Conservation (phyloP, 2,888 invertebrate genomes). For the Limnephilus marmoratus region DNA sequence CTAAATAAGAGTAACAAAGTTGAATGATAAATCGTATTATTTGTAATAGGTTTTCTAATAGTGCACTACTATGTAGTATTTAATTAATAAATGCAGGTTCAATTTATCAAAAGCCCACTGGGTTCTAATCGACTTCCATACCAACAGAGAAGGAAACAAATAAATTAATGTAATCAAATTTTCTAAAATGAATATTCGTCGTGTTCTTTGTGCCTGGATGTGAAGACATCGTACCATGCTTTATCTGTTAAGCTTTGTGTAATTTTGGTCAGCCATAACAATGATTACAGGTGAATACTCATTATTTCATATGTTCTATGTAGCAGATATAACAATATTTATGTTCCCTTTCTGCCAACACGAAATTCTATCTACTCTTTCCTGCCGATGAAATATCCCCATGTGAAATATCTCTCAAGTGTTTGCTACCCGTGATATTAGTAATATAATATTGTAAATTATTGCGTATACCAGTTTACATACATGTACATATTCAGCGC, state of each 20-base stretch:
- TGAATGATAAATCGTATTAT: too few species aligned
- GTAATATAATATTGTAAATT: too few species aligned
- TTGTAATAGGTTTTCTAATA: background rate
- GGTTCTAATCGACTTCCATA: too few species aligned
- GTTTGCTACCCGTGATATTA: background rate
- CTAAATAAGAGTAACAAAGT: too few species aligned
- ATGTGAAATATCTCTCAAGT: background rate
- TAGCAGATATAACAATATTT: background rate
- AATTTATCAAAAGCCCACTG: background rate
- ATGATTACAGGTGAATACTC: background rate
- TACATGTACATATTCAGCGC: background rate
- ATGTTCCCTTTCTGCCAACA: background rate
- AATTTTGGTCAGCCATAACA: background rate
- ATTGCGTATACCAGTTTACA: background rate
- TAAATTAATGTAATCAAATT: too few species aligned
- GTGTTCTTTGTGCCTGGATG: background rate
- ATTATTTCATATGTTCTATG: background rate
- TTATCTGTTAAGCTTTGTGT: background rate
- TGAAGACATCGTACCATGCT: background rate
- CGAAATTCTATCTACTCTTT: background rate
- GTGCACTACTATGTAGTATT: background rate
- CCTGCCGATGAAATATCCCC: background rate
- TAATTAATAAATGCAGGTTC: background rate
- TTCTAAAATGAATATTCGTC: background rate
- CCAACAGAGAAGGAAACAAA: too few species aligned